Evolutionary conservation across 2,797 vertebrate genomes (phyloP).

Genomic region (Euphonia xanthogaster): DNA sequence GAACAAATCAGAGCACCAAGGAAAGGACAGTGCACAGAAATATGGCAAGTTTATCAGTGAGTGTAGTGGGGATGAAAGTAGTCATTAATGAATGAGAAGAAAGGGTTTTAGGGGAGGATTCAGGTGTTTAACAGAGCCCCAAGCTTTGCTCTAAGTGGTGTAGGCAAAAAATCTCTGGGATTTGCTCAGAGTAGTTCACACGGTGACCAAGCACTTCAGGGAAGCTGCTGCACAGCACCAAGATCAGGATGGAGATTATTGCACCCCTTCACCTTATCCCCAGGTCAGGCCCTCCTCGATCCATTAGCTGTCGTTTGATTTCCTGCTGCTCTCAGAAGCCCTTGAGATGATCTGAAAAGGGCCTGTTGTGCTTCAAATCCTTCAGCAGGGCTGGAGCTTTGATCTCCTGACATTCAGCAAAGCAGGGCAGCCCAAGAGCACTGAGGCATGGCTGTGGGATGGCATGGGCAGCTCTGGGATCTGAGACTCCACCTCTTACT

Average conservation of each 20-base stretch:
- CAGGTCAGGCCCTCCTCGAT: background rate
- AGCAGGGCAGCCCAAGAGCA: background rate
- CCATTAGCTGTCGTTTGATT: slow-evolving; percentile 32
- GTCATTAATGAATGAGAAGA: background rate
- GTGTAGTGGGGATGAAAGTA: background rate
- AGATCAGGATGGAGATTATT: background rate
- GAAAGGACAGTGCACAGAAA: background rate
- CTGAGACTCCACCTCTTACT: background rate
- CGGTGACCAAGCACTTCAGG: background rate
- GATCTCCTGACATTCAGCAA: background rate
- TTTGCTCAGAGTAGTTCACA: background rate
- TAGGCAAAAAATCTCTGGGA: background rate
- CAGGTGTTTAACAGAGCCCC: background rate
- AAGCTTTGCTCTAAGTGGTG: background rate
- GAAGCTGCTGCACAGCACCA: background rate
- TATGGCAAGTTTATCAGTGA: background rate
- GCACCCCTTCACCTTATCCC: slow-evolving; percentile 22
- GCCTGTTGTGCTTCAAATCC: background rate
- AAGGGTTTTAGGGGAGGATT: background rate
- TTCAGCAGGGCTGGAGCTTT: background rate
- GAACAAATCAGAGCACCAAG: background rate
- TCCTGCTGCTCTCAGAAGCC: slow-evolving; percentile 19
- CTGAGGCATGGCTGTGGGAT: accelerated
- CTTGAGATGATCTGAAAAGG: slow-evolving; percentile 30
- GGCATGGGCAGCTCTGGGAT: background rate